phyloP scores from a whole-genome alignment of 2,888 invertebrate species.

The Drosophila kuntzei region DNA sequence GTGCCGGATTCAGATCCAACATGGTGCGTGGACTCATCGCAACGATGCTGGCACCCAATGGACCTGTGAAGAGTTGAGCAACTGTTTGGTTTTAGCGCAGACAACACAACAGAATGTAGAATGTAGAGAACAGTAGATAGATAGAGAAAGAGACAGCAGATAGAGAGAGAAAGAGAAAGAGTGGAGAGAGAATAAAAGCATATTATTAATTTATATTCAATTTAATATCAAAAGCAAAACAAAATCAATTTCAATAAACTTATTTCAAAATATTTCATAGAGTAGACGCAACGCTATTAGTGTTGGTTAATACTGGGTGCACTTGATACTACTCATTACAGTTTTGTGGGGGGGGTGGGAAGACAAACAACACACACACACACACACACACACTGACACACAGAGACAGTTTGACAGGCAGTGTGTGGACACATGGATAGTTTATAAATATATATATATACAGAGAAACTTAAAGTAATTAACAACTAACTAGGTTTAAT shows the following conservation, averaged over 20 bases:
- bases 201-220: conserved; percentile 38
- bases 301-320: conserved; percentile 39
- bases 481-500: conserved; percentile 26
- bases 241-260: conserved; percentile 41
- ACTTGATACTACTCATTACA: conserved; percentile 25
- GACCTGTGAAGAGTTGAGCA: conserved; percentile 84
- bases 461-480: conserved; percentile 27
- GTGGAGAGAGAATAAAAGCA: conserved; percentile 37
- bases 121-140: conserved; percentile 31
- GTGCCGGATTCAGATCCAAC: conserved; percentile 85
- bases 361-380: conserved; percentile 1
- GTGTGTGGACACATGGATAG: background rate
- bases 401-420: conserved; percentile 13
- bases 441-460: conserved; percentile 2
- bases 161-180: conserved; percentile 37
- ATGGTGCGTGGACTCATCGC: conserved; percentile 85
- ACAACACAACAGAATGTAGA: conserved; percentile 2
- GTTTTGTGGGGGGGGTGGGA: conserved; percentile 14
- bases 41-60: conserved; percentile 85
- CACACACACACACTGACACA: conserved; percentile 10
- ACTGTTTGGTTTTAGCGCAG: conserved; percentile 66
- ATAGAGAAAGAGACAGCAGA: conserved; percentile 44
- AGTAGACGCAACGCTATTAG: conserved; percentile 55
- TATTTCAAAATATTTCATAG: conserved; percentile 18
- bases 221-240: conserved; percentile 21